phyloP scores from a whole-genome alignment of 2,888 invertebrate species.

The Pinctada fucata region DNA sequence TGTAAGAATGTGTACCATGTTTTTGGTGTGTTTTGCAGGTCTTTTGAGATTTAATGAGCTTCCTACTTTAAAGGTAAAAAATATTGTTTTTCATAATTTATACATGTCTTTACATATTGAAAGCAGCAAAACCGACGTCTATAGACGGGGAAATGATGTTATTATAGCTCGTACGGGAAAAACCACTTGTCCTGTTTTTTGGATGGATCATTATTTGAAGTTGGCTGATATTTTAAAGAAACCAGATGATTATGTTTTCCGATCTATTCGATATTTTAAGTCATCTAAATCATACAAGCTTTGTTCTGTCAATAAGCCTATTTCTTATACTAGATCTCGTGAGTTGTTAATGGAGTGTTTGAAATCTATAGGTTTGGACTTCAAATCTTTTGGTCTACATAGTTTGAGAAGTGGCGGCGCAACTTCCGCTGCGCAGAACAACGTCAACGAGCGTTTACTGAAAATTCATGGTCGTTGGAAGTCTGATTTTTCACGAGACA shows the following conservation, averaged over 20 bases:
- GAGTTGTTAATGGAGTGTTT: constrained; percentile 27
- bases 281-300: constrained; percentile 9
- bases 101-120: constrained; percentile 24
- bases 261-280: constrained; percentile 22
- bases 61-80: constrained; percentile 8
- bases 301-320: constrained; percentile 1
- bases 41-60: constrained; percentile 34
- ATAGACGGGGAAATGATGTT: constrained; percentile 26
- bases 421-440: constrained; percentile 12
- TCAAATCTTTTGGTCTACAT: constrained; percentile 30
- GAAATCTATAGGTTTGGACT: constrained; percentile 21
- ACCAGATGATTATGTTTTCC: constrained; percentile 17
- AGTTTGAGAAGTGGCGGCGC: constrained; percentile 24
- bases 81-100: constrained; percentile 20
- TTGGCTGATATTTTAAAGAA: background rate
- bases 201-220: constrained; percentile 7
- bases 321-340: constrained; percentile 35
- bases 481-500: constrained; percentile 31
- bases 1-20: constrained; percentile 18
- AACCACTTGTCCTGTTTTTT: constrained; percentile 24
- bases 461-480: constrained; percentile 39
- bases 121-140: constrained; percentile 30
- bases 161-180: constrained; percentile 16
- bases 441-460: constrained; percentile 27
- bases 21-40: constrained; percentile 22